phyloP scores from a whole-genome alignment of 30 jellyfish, hydroid and myxozoan genomes.

The Aurelia sp. region DNA sequence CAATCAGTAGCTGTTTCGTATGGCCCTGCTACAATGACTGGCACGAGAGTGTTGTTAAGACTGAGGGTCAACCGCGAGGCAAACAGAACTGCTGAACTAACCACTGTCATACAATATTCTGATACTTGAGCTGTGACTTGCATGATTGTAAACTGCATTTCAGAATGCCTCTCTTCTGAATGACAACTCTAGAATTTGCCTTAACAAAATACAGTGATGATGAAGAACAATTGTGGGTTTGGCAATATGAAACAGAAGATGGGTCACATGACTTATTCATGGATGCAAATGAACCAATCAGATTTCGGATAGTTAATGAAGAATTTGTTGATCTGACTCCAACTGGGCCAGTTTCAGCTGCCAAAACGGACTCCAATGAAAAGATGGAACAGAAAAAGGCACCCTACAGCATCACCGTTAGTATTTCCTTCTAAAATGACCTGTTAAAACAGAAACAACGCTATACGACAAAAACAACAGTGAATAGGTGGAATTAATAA shows the following conservation, averaged over 20 bases:
- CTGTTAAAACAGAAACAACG: no score
- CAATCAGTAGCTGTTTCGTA: no score
- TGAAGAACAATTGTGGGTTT: constrained; percentile 97
- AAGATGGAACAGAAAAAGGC: constrained; percentile 76
- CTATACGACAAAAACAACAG: no score
- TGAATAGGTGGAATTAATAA: no score
- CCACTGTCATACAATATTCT: no score
- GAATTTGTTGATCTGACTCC: constrained; percentile 97
- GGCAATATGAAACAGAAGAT: constrained; percentile 97
- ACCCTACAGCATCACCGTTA: constrained; percentile 86
- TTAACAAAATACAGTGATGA: constrained; percentile 66
- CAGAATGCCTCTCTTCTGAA: no score
- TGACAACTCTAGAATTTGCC: not conserved
- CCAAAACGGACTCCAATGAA: constrained; percentile 63
- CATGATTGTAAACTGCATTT: no score
- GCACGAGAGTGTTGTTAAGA: no score
- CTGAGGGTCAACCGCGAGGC: no score
- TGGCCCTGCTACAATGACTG: no score
- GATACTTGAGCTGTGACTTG: no score
- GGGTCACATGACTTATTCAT: constrained; percentile 97
- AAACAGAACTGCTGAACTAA: no score
- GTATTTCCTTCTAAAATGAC: constrained; percentile 19
- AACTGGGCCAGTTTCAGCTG: constrained; percentile 84
- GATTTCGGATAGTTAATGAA: constrained; percentile 94
- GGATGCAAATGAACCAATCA: constrained; percentile 94